Conservation (phyloP, 2,797 vertebrate species). For the Sarcoramphus papa region DNA sequence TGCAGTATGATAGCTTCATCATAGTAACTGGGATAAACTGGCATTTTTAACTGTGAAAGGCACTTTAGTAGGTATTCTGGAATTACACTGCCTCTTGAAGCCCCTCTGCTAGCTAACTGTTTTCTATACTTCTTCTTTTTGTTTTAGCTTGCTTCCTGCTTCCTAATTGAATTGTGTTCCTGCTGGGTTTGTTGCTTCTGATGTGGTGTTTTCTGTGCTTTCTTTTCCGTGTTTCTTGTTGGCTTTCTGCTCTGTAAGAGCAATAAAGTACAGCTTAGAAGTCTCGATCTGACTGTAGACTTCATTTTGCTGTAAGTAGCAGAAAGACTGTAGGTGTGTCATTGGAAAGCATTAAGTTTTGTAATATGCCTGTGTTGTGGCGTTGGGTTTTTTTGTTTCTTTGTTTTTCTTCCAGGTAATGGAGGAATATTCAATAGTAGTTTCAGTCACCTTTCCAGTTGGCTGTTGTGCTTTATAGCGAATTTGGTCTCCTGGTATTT, state of each 20-base stretch:
- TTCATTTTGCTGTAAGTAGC: background rate
- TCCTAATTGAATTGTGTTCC: background rate
- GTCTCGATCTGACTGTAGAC: background rate
- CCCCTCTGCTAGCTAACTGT: background rate
- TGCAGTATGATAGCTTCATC: background rate
- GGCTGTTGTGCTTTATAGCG: background rate
- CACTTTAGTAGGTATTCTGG: background rate
- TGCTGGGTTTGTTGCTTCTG: background rate
- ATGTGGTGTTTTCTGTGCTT: background rate
- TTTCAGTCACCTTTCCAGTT: background rate
- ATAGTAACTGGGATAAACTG: background rate
- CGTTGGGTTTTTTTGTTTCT: background rate
- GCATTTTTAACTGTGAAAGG: background rate
- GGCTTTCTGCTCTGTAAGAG: background rate
- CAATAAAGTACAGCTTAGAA: background rate
- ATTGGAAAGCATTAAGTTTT: background rate
- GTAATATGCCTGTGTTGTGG: background rate
- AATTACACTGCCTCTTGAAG: background rate
- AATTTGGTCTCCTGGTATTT: background rate
- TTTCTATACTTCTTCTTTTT: background rate
- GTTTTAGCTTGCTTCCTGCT: background rate
- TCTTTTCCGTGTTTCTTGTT: background rate
- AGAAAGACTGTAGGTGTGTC: background rate
- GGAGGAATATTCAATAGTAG: background rate
- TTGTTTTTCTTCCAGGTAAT: background rate